Conservation (phyloP, 2,113 vertebrate genomes). For the Prolemur simus region DNA sequence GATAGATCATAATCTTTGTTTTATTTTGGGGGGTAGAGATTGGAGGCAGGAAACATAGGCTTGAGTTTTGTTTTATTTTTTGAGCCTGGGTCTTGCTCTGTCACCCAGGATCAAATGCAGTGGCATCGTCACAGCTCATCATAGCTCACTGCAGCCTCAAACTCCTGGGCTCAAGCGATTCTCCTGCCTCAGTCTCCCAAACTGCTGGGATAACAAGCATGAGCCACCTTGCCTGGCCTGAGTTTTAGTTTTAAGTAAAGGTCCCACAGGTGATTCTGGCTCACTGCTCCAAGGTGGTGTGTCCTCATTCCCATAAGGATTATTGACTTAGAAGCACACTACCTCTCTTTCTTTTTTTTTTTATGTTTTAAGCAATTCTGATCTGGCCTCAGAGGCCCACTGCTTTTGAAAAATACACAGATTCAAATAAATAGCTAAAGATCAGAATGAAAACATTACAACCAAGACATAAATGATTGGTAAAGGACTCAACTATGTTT, state of each 20-base stretch:
- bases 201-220: background rate
- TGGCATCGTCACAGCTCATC: background rate
- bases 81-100: background rate
- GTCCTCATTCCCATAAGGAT: background rate
- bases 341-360: too few relatives aligned
- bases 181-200: background rate
- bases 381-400: background rate
- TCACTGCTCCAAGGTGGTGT: background rate
- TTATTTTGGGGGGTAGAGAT: background rate
- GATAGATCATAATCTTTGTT: background rate
- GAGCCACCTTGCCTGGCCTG: background rate
- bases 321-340: background rate
- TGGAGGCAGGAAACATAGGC: background rate
- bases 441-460: background rate
- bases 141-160: background rate
- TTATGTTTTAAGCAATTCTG: too few relatives aligned
- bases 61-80: background rate
- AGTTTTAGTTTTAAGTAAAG: background rate
- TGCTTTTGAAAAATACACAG: background rate
- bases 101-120: background rate
- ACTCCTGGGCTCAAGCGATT: background rate
- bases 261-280: background rate
- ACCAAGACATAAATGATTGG: background rate
- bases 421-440: background rate
- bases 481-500: background rate